Conservation (phyloP, 2,113 vertebrate genomes). For the Buteo buteo region DNA sequence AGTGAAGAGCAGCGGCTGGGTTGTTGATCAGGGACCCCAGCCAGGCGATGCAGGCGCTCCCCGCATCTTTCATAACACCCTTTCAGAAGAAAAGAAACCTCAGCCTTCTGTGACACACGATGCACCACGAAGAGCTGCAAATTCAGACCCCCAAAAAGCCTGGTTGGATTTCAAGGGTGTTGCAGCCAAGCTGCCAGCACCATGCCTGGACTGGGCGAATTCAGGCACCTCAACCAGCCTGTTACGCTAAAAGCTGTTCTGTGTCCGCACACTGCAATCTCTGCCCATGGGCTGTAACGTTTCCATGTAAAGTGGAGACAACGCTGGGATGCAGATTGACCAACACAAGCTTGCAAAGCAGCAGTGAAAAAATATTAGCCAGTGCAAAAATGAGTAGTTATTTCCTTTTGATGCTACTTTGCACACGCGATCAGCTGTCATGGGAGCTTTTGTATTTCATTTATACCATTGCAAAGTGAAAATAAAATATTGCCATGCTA, state of each 20-base stretch:
- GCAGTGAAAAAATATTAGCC: not conserved
- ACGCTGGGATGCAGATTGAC: not conserved
- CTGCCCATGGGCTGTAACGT: rapidly evolving
- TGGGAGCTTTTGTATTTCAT: not conserved
- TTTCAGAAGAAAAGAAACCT: not conserved
- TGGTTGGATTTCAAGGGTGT: not conserved
- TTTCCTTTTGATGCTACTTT: not conserved
- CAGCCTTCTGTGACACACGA: not conserved
- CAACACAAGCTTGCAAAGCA: not conserved
- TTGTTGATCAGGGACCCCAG: not conserved
- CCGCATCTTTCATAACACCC: no score
- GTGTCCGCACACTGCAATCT: not conserved
- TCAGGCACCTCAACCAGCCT: not conserved
- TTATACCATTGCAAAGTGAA: not conserved
- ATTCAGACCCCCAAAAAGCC: not conserved
- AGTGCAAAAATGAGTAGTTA: not conserved
- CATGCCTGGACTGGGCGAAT: not conserved
- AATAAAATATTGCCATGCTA: not conserved
- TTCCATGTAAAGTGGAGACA: rapidly evolving
- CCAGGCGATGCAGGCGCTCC: not conserved
- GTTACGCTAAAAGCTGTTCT: rapidly evolving
- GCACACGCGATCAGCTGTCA: not conserved
- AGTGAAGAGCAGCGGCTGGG: not conserved
- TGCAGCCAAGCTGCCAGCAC: not conserved
- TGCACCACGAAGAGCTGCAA: not conserved